Conservation (phyloP, 2,113 vertebrate genomes). For the Philantomba maxwellii region DNA sequence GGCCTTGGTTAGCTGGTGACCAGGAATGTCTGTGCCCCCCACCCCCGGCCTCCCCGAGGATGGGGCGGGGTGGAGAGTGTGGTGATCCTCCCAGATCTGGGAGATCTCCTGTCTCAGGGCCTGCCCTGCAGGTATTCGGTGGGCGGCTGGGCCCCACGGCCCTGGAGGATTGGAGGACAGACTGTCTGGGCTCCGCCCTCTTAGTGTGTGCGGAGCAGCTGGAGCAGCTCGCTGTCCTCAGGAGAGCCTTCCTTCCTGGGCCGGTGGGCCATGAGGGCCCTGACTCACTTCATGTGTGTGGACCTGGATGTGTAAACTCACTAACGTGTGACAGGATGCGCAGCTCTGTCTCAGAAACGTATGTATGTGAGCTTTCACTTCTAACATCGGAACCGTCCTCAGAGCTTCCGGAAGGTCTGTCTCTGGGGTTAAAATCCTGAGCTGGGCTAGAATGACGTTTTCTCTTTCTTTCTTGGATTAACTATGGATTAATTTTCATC, state of each 20-base stretch:
- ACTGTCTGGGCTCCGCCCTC: too few relatives aligned
- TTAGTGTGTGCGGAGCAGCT: neutral
- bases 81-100: neutral
- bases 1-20: neutral
- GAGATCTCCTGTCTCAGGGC: neutral
- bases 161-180: neutral
- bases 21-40: neutral
- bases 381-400: neutral
- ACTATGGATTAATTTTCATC: neutral
- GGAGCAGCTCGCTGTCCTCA: neutral
- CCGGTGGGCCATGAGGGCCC: neutral
- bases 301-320: neutral
- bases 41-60: neutral
- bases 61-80: neutral
- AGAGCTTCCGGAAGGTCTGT: neutral
- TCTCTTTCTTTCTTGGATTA: neutral
- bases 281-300: neutral
- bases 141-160: neutral
- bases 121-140: rapidly evolving
- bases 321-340: neutral
- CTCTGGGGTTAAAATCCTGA: neutral
- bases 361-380: neutral
- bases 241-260: neutral
- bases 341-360: neutral
- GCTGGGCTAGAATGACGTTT: neutral